These are phyloP conservation scores for Camponotus fellah DNA, from an alignment of 2,888 invertebrate genomes.

Conservation along the genomic window DNA sequence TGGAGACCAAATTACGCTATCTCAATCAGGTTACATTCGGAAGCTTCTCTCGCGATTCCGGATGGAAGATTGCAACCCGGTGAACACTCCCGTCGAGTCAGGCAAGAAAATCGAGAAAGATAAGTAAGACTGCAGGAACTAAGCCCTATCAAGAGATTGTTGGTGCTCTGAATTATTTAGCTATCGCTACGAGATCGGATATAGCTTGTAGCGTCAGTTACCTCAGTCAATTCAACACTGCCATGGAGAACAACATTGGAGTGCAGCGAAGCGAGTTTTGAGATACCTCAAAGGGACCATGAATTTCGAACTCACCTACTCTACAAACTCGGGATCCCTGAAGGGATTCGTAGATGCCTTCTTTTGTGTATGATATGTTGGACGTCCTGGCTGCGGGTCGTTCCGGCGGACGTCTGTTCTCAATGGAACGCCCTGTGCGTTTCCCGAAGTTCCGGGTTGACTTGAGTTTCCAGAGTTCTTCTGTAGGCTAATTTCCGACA, in stretches of 20 bases:
- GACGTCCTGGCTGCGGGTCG: too few species aligned
- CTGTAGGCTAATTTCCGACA: too few species aligned
- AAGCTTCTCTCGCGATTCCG: not conserved
- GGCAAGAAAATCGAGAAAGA: not conserved
- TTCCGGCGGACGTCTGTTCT: too few species aligned
- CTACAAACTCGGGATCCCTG: not conserved
- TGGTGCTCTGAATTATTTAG: not conserved
- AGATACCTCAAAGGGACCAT: not conserved
- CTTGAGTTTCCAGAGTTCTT: too few species aligned
- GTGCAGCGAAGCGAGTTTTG: not conserved
- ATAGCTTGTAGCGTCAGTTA: not conserved
- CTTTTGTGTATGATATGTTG: too few species aligned
- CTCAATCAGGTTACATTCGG: not conserved
- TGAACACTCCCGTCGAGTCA: not conserved
- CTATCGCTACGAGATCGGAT: not conserved
- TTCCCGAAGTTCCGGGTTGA: too few species aligned
- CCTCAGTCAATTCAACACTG: not conserved
- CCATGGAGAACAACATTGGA: not conserved
- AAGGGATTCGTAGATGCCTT: conserved; percentile 32
- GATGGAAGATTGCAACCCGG: not conserved
- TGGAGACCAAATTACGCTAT: not conserved
- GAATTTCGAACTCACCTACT: not conserved
- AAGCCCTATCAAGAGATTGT: not conserved
- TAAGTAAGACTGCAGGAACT: not conserved
- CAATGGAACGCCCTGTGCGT: too few species aligned